phyloP scores from a whole-genome alignment of 2,888 invertebrate species.

The Sinohyriopsis cumingii region DNA sequence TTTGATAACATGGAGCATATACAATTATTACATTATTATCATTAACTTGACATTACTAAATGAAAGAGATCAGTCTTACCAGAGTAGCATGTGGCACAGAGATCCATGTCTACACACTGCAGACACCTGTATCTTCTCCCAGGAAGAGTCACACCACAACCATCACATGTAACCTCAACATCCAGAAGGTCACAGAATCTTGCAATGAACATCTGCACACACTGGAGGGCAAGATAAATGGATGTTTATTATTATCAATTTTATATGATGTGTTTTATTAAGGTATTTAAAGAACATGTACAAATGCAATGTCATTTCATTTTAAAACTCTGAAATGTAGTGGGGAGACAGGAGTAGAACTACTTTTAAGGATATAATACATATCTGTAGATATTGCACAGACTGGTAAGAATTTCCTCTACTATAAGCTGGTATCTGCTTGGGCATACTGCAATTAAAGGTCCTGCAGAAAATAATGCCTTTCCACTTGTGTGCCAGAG shows the following conservation, averaged over 20 bases:
- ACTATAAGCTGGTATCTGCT: too few relatives aligned
- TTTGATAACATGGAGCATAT: not conserved
- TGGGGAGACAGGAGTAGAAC: too few relatives aligned
- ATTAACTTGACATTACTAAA: slow-evolving; percentile 15
- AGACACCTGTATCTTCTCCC: slow-evolving; percentile 68
- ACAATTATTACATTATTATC: not conserved
- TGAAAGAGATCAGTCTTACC: slow-evolving; percentile 15
- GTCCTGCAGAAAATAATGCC: too few relatives aligned
- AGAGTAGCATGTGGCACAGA: slow-evolving; percentile 69
- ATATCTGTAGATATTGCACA: too few relatives aligned
- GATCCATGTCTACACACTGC: slow-evolving; percentile 69
- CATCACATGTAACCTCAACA: slow-evolving; percentile 70
- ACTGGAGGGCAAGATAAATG: slow-evolving; percentile 40
- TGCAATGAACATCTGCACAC: slow-evolving; percentile 69
- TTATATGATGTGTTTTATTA: too few relatives aligned
- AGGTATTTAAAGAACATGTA: too few relatives aligned
- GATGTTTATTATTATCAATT: not conserved
- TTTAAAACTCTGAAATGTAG: too few relatives aligned
- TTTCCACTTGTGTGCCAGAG: too few relatives aligned
- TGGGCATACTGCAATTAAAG: too few relatives aligned
- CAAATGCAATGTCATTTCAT: too few relatives aligned
- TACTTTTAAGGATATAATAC: too few relatives aligned
- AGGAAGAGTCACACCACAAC: slow-evolving; percentile 67
- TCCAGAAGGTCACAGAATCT: slow-evolving; percentile 69
- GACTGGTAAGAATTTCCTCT: too few relatives aligned